A percentile compares a stretch with the other conserved stretches of the same genome.
phyloP scores from a whole-genome alignment of 2,888 invertebrate genomes.

The Stramonita haemastoma region DNA sequence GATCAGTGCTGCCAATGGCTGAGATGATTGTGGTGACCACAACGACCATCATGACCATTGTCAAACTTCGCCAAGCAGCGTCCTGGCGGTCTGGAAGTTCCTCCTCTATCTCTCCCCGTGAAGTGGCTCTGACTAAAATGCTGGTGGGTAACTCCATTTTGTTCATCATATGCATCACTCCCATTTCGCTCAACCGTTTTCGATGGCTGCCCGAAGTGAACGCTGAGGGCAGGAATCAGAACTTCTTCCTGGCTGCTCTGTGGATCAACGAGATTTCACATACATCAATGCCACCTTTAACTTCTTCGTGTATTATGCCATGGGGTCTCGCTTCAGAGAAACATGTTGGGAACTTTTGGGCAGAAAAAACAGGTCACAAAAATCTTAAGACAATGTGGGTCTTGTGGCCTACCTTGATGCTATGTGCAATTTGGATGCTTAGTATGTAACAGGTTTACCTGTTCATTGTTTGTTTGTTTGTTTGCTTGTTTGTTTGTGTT shows the following conservation, averaged over 20 bases:
- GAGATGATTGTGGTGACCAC: neutral
- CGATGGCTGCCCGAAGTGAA: constrained; percentile 3
- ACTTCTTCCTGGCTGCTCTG: neutral
- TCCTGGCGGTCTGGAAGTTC: neutral
- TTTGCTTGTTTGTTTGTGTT: too few relatives aligned
- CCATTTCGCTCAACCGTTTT: neutral
- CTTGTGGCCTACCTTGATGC: too few relatives aligned
- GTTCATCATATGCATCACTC: neutral
- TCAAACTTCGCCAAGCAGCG: neutral
- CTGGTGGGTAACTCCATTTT: neutral
- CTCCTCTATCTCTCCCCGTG: neutral
- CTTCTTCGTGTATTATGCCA: constrained; percentile 6
- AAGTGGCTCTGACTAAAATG: constrained; percentile 23
- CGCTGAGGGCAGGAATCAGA: neutral
- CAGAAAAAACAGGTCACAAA: neutral
- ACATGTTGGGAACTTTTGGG: neutral
- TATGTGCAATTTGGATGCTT: too few relatives aligned
- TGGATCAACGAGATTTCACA: neutral
- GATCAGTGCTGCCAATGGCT: neutral
- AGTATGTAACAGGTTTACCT: too few relatives aligned
- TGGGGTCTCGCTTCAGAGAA: constrained; percentile 12
- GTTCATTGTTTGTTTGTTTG: too few relatives aligned
- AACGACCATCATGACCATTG: neutral
- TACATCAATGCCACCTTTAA: constrained; percentile 2
- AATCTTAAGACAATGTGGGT: neutral